Evolutionary conservation across 2,113 vertebrate species (phyloP).

Genomic region (Felis catus): DNA sequence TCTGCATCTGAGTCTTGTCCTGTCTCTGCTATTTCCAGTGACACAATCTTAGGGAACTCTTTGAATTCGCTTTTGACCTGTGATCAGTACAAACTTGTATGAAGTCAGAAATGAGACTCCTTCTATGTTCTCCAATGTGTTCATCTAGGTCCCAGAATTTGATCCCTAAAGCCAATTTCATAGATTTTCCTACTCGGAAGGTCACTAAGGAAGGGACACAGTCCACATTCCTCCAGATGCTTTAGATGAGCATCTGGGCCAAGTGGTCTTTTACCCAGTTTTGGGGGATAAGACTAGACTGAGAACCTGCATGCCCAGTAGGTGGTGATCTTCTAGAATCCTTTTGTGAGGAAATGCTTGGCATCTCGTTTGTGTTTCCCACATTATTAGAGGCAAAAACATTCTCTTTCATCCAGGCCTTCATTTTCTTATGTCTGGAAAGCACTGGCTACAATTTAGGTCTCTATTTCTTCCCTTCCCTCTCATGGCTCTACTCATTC

Average conservation of each 20-base stretch:
- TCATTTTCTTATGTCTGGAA: not conserved
- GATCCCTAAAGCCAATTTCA: not conserved
- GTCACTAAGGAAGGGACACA: not conserved
- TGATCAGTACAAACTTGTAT: not conserved
- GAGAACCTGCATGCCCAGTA: not conserved
- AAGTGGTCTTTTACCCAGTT: not conserved
- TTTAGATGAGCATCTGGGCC: not conserved
- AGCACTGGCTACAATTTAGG: not conserved
- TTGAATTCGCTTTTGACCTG: slow-evolving; percentile 3
- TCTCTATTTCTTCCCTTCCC: not conserved
- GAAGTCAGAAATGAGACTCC: not conserved
- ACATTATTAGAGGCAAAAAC: not conserved
- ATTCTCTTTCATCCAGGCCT: not conserved
- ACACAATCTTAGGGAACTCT: not conserved
- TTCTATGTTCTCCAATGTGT: not conserved
- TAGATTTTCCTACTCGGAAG: not conserved
- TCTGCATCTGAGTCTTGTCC: not conserved
- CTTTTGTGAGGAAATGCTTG: not conserved
- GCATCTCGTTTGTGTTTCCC: not conserved
- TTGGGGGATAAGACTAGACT: not conserved
- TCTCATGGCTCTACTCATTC: not conserved
- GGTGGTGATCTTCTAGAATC: not conserved
- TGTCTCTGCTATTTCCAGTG: not conserved
- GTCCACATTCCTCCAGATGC: not conserved
- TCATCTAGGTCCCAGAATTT: not conserved